Evolutionary conservation across 2,797 vertebrate species (phyloP).

Genomic region (Anguilla pacifica): DNA sequence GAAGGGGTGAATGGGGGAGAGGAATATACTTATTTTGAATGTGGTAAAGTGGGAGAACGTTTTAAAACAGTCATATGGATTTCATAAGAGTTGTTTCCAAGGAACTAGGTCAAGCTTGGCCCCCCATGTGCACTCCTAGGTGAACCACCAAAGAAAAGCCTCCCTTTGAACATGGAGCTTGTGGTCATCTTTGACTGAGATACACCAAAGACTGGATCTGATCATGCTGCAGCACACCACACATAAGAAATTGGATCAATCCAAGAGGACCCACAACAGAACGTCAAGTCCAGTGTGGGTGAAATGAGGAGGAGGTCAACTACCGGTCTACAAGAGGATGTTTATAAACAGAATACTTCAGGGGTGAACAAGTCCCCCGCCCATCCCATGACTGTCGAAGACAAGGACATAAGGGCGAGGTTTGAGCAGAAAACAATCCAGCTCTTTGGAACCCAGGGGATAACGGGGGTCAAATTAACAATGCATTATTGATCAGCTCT

Average conservation of each 20-base stretch:
- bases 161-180: neutral
- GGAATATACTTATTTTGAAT: neutral
- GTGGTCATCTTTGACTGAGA: neutral
- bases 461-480: slow-evolving; percentile 18
- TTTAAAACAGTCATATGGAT: neutral
- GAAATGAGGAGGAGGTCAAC: slow-evolving; percentile 8
- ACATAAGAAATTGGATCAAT: neutral
- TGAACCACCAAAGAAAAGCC: neutral
- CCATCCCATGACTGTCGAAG: neutral
- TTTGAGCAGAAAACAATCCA: neutral
- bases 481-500: slow-evolving; percentile 18
- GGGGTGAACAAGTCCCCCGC: neutral
- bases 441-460: neutral
- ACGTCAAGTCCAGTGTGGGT: neutral
- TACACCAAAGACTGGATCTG: neutral
- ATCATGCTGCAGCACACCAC: neutral
- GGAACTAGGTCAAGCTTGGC: neutral
- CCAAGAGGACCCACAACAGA: neutral
- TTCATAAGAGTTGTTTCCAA: neutral
- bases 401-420: neutral
- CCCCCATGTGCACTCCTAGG: neutral
- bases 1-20: too few relatives aligned
- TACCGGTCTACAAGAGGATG: slow-evolving; percentile 10
- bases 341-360: slow-evolving; percentile 24
- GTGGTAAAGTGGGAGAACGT: neutral